Evolutionary conservation across 2,888 invertebrate species (phyloP), one percentile per base, ranked within the genome.

Genomic region (Rhagonycha fulva): DNA sequence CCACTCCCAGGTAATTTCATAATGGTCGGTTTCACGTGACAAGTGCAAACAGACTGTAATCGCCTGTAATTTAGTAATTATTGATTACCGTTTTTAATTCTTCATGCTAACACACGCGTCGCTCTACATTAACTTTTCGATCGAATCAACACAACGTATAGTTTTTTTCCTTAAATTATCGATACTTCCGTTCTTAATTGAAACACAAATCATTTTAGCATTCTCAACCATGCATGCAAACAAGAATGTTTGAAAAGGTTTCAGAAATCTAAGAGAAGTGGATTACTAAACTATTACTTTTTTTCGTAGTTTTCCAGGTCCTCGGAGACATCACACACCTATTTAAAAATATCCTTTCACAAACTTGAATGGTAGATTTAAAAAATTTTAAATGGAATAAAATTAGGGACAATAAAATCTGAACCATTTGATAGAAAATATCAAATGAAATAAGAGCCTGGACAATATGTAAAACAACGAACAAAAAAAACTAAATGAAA

Each of bases 1-100:
- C 84, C 86, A 85, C 86, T 84, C 86, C 86, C 84, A 85, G 84
- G 84, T 86, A 86, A 86, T 86, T 86, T 86, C 86, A 83, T 86
- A 86, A 86, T 86, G 85, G 86, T 80, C 83, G 85, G 86, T 86
- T 86, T 86, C 86, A 86, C 85, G 85, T 86, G 86, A 86, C 86
- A 86, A 86, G 86, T 86, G 85, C 86, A 86, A 86, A 86, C 86
- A 86, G 83, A 84, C 85, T 83, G 84, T 86, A 86, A 86, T 86
- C 86, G 86, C 83, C 81, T 82, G 84, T 86, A 86, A 86, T 86
- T 86, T 84, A 85, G 83, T 86, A 85, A 85, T 85, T 86, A 86
- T 86, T 83, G 86, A 86, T 85, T 82, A 82, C 80, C 78, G 80
- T 84, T 84, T 85, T 85, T 84, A 83, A 84, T 84, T 81, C 81